phyloP scores from a whole-genome alignment of 2,888 invertebrate species.

The Mesodorylaimus sp. region DNA sequence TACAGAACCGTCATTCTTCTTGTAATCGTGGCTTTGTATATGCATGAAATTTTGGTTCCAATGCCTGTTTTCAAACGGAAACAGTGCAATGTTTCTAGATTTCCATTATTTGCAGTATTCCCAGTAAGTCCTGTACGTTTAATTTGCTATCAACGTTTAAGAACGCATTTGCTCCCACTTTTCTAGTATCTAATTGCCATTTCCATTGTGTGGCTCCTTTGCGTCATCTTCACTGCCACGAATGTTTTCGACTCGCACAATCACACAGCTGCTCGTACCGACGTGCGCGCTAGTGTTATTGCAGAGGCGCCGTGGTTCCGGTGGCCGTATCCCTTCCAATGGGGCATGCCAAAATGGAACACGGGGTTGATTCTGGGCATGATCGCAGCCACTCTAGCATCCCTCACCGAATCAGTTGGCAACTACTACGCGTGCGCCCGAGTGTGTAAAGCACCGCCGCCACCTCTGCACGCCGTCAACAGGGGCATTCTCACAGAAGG shows the following conservation, averaged over 20 bases:
- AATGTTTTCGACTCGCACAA: conserved; percentile 41
- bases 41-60: conserved; percentile 18
- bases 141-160: neutral
- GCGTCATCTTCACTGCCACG: conserved; percentile 48
- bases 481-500: conserved; percentile 68
- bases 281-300: conserved; percentile 22
- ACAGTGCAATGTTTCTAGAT: neutral
- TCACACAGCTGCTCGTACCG: conserved; percentile 26
- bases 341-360: conserved; percentile 54
- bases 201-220: conserved; percentile 54
- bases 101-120: conserved; percentile 10
- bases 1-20: conserved; percentile 19
- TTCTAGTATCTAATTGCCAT: conserved; percentile 45
- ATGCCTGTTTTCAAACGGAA: conserved; percentile 15
- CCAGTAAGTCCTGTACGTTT: conserved; percentile 10
- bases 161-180: neutral
- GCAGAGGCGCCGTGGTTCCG: conserved; percentile 28
- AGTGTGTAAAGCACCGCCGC: conserved; percentile 51
- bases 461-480: conserved; percentile 67
- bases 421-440: conserved; percentile 73
- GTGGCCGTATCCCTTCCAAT: conserved; percentile 45
- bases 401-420: conserved; percentile 62
- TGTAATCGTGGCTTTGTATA: conserved; percentile 18
- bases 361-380: conserved; percentile 52
- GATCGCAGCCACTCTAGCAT: conserved; percentile 56